Conservation (phyloP, 2,113 vertebrate genomes). For the Chionodraco myersi region DNA sequence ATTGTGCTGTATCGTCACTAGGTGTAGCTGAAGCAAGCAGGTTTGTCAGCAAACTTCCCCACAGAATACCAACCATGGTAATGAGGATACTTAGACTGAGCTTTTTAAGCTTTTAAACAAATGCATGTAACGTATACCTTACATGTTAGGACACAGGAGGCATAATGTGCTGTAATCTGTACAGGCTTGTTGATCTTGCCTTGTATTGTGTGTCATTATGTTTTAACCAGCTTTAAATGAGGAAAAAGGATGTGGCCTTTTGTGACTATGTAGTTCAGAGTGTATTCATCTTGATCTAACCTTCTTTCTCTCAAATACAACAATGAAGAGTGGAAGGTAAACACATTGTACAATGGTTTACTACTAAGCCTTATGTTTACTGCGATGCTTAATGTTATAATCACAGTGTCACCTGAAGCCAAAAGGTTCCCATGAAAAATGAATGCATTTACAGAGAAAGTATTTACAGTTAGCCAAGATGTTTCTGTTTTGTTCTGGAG, state of each 20-base stretch:
- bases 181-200: neutral
- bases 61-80: neutral
- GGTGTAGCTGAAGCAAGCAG: conserved; percentile 7
- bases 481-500: neutral
- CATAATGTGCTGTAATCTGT: neutral
- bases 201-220: neutral
- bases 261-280: neutral
- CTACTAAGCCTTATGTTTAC: too few species aligned
- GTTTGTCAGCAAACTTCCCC: neutral
- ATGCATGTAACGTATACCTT: neutral
- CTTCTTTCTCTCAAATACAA: neutral
- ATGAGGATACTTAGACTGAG: neutral
- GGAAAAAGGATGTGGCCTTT: neutral
- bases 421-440: conserved; percentile 2
- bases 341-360: neutral
- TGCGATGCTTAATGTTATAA: neutral
- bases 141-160: neutral
- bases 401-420: neutral
- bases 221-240: neutral
- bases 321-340: neutral
- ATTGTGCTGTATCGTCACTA: neutral
- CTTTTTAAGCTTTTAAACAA: neutral
- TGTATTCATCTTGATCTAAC: neutral
- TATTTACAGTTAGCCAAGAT: neutral
- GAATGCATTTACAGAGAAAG: neutral